Evolutionary conservation across 2,113 vertebrate species (phyloP), one percentile per base, ranked within the genome.

Genomic region (Maccullochella peelii): DNA sequence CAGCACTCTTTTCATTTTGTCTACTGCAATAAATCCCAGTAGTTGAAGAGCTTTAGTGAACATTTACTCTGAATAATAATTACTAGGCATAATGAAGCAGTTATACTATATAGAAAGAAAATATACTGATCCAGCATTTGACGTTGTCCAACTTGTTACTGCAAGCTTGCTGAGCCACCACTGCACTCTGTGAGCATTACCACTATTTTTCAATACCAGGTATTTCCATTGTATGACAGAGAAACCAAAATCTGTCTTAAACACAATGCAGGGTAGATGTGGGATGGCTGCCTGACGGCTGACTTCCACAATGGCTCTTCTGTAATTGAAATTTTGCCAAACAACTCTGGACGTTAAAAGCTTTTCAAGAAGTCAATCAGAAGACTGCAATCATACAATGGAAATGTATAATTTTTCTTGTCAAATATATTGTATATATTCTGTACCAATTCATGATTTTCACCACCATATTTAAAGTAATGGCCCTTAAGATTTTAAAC

Each of bases 21-120:
- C 27, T 20, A 1, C 50, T 30, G 25, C 47, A n/a, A 49, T 18
- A 16, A 23, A 57, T 18, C 27, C 44, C 38, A n/a, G 49, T 8
- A 1, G 38, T 8, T 58, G 7, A 73, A 36, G 52, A 67, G 14
- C 8, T 38, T 36, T 10, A 21, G 5, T 58, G 25, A 30, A 49
- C 68, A 59, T 82, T 75, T 74, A 74, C 62, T 21, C 21, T 25
- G 18, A 50, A 10, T 75, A 33, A 33, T 33, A 33, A 33, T 33
- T 33, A 44, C 47, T 16, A 30, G 36, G 50, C 23, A 44, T 23
- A 44, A 10, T 12, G 23, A 30, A 49, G 21, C 36, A 11, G n/a
- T 21, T 77, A 23, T 3, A 25, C 25, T 47, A 47, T 18, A 68
- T 21, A 10, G 36, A 30, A 3, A 67, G 14, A 8, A 8, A 58